Conservation (phyloP, 2,113 vertebrate species). For the Otolemur garnettii region DNA sequence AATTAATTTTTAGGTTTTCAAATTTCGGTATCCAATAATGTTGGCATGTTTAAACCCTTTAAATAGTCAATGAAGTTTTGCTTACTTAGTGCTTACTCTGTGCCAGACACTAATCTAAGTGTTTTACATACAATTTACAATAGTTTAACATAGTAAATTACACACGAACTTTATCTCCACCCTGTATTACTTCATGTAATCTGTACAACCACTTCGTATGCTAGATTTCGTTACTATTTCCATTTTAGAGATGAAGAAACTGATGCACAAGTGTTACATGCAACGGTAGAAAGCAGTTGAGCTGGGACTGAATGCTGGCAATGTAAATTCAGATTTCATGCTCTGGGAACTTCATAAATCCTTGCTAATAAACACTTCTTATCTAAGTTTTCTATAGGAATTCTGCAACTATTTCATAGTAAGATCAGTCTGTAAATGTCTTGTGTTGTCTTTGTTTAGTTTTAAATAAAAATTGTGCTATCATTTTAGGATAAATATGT, state of each 20-base stretch:
- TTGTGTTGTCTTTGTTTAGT: not conserved
- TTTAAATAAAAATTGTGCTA: not conserved
- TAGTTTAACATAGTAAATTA: too few species aligned
- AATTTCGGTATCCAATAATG: not conserved
- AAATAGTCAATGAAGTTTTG: not conserved
- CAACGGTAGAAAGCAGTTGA: not conserved
- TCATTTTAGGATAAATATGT: not conserved
- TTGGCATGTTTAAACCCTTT: not conserved
- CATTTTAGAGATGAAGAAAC: slow-evolving; percentile 10
- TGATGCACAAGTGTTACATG: not conserved
- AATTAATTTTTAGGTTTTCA: not conserved
- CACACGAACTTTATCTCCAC: too few species aligned
- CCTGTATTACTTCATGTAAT: not conserved
- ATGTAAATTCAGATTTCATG: not conserved
- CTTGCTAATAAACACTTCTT: not conserved
- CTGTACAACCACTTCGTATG: not conserved
- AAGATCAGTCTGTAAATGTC: not conserved
- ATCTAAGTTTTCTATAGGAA: not conserved
- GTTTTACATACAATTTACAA: not conserved
- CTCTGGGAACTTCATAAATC: not conserved
- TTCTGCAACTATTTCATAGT: slow-evolving; percentile 4
- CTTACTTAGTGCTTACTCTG: not conserved
- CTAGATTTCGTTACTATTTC: not conserved
- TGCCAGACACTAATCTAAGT: not conserved
- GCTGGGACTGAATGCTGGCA: not conserved